Evolutionary conservation across 2,888 invertebrate genomes (phyloP), one percentile per base, ranked within the genome.

Genomic region (Tenthredo notha): DNA sequence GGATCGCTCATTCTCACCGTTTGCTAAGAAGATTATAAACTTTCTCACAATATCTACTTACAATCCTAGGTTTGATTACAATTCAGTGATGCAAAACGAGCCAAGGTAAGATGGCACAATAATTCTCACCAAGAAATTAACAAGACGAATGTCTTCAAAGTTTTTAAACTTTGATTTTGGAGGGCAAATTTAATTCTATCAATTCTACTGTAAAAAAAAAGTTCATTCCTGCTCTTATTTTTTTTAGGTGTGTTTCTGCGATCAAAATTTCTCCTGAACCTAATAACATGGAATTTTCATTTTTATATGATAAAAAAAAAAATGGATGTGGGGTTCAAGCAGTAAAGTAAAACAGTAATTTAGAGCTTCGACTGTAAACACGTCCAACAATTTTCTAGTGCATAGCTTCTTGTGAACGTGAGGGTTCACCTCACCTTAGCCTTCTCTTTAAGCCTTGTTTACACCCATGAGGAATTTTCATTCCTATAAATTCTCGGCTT

Each of bases 71-170:
- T 18, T 43, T 15, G 7, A 74, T 74, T 43, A 0, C 10, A 43
- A 74, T 74, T 43, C 72, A 74, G 21, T 43, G 72, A 74, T 74
- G 72, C 72, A 74, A 43, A 43, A 43, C 72, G 43, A 67, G 33
- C 33, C 12, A 18, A 67, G 29, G 67, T 33, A 33, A 33, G 33
- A 4, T 67, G n/a, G 72, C 72, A 5, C 21, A 40, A 40, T 3
- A 0, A 29, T 72, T 18, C 2, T 40, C 10, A 40, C 1, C 25
- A 21, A 40, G 9, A 7, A 72, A 72, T 15, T 1, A 72, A 72
- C 40, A 33, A 25, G 29, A 65, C 7, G 12, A 12, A 25, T n/a
- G n/a, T n/a, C n/a, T n/a, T n/a, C n/a, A n/a, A n/a, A n/a, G n/a
- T n/a, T n/a, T n/a, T n/a, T n/a, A n/a, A n/a, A n/a, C n/a, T n/a